phyloP scores from a whole-genome alignment of 2,113 vertebrate genomes.

The Myrmecophaga tridactyla region DNA sequence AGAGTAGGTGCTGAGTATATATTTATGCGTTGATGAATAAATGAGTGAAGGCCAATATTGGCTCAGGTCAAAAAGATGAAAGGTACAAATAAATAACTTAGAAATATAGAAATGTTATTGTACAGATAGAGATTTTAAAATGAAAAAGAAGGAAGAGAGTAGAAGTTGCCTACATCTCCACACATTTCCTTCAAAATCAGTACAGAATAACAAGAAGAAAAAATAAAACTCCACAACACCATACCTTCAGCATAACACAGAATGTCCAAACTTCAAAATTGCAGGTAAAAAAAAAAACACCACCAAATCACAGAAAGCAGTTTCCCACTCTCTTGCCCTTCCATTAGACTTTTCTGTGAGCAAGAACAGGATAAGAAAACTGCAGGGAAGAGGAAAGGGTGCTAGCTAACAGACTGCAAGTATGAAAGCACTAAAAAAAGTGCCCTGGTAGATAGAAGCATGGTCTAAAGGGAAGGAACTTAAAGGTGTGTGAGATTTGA shows the following conservation, averaged over 20 bases:
- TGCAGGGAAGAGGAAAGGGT: neutral
- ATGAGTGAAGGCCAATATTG: neutral
- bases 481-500: neutral
- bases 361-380: neutral
- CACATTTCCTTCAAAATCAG: neutral
- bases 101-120: neutral
- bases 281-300: neutral
- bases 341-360: neutral
- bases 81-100: neutral
- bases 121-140: neutral
- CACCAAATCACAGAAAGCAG: neutral
- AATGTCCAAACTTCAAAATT: neutral
- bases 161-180: neutral
- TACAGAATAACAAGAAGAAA: neutral
- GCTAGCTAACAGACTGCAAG: neutral
- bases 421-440: neutral
- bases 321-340: neutral
- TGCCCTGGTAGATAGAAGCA: neutral
- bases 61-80: neutral
- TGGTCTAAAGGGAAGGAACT: neutral
- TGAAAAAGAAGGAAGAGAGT: neutral
- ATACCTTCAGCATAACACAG: neutral
- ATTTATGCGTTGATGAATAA: neutral
- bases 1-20: neutral
- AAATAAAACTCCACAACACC: neutral